Conservation (phyloP, 2,113 vertebrate species). For the Phalacrocorax aristotelis region DNA sequence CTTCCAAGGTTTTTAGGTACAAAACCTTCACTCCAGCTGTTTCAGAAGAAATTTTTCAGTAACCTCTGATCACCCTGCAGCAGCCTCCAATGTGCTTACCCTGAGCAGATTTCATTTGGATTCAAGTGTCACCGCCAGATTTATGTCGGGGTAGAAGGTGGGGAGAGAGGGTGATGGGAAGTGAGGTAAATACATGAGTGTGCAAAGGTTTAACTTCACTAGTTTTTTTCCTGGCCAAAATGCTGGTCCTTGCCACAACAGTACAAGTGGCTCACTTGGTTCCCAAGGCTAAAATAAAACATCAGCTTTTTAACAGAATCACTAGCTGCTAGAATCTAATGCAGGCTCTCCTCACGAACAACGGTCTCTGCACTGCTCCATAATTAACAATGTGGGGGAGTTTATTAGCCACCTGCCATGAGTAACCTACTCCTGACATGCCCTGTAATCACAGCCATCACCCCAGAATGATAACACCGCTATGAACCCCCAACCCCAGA, state of each 20-base stretch:
- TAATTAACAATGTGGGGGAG: neutral
- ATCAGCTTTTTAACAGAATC: neutral
- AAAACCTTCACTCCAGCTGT: neutral
- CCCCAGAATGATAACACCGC: neutral
- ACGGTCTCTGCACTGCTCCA: neutral
- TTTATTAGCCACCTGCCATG: neutral
- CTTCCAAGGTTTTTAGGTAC: neutral
- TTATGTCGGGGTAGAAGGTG: neutral
- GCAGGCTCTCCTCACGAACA: neutral
- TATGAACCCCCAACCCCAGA: neutral
- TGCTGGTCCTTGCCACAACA: neutral
- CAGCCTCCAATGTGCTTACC: neutral
- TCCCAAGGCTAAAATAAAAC: neutral
- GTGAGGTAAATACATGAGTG: fast-evolving
- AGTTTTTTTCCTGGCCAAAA: neutral
- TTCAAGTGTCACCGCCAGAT: neutral
- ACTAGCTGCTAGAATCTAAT: neutral
- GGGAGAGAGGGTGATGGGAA: neutral
- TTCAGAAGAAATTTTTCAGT: neutral
- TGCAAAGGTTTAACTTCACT: neutral
- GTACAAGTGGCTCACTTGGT: neutral
- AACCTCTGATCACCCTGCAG: neutral
- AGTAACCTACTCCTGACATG: neutral
- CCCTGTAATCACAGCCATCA: neutral
- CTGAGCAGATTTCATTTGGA: neutral